A percentile compares a stretch with the other conserved stretches of the same genome.
Conservation (phyloP, 2,888 invertebrate genomes). For the Asteroscopus sphinx region DNA sequence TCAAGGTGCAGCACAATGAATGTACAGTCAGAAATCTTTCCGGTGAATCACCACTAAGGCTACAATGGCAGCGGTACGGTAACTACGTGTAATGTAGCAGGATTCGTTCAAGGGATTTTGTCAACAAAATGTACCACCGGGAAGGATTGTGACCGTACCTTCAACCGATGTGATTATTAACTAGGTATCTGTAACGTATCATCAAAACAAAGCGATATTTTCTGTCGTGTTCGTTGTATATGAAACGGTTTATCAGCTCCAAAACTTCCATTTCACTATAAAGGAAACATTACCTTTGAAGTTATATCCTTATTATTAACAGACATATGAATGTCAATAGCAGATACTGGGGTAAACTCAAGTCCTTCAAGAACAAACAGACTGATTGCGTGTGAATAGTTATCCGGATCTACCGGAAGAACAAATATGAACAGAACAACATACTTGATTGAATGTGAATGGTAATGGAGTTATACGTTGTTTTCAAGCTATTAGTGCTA, state of each 20-base stretch:
- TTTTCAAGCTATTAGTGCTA: neutral
- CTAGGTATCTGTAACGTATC: too few relatives aligned
- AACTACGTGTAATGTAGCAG: too few relatives aligned
- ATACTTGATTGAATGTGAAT: constrained; percentile 17
- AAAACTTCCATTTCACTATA: too few relatives aligned
- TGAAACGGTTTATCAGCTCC: too few relatives aligned
- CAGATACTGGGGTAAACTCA: neutral
- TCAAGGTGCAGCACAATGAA: neutral
- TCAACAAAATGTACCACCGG: too few relatives aligned
- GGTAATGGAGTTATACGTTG: neutral
- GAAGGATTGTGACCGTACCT: too few relatives aligned
- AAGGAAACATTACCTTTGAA: neutral
- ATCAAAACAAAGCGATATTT: too few relatives aligned
- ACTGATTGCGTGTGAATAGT: constrained; percentile 6
- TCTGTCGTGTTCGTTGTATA: too few relatives aligned
- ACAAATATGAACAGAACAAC: constrained; percentile 6
- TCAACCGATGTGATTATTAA: too few relatives aligned
- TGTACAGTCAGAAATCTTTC: neutral
- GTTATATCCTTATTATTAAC: neutral
- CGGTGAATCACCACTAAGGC: too few relatives aligned
- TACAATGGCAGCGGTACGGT: too few relatives aligned
- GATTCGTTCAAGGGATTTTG: too few relatives aligned
- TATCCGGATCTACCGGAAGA: constrained; percentile 12
- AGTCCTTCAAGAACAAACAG: constrained; percentile 5
- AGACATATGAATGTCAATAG: neutral